These are phyloP conservation scores for Periophthalmus modestus DNA, from an alignment of 2,113 vertebrate species.

Conservation along the genomic window DNA sequence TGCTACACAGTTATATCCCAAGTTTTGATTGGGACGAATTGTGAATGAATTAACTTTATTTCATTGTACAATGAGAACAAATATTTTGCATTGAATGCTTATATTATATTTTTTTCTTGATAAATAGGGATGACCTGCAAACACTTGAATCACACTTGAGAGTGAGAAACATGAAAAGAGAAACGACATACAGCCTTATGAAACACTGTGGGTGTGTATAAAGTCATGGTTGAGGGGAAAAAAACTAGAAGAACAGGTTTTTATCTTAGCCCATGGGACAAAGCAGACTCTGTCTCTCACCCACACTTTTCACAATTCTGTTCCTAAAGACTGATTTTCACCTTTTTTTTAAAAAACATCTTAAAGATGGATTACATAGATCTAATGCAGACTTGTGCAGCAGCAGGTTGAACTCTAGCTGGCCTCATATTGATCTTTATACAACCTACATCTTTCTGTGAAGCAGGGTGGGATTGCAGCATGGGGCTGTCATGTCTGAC, in stretches of 20 bases:
- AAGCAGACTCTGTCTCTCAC: constrained; percentile 44
- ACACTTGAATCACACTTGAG: constrained; percentile 4
- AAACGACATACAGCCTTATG: constrained; percentile 22
- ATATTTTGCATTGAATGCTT: background rate
- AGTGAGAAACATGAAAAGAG: constrained; percentile 36
- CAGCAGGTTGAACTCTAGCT: constrained; percentile 49
- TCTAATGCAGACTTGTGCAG: constrained; percentile 47
- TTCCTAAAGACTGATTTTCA: constrained; percentile 7
- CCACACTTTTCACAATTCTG: constrained; percentile 20
- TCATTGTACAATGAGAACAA: background rate
- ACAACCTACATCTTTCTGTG: constrained; percentile 39
- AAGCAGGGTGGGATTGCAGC: constrained; percentile 16
- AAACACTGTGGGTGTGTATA: constrained; percentile 12
- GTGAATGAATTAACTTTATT: too few species aligned
- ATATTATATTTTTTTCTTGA: background rate
- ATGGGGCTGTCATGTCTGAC: constrained; percentile 48
- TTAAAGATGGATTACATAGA: constrained; percentile 25
- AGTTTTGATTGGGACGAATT: background rate
- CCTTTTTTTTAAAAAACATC: background rate
- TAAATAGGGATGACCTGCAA: constrained; percentile 34
- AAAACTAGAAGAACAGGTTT: constrained; percentile 52
- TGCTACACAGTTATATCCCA: background rate
- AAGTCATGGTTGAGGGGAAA: constrained; percentile 24
- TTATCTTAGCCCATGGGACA: constrained; percentile 52
- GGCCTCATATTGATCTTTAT: constrained; percentile 55